Evolutionary conservation across 2,888 invertebrate genomes (phyloP).

Genomic region (Microctonus brassicae): DNA sequence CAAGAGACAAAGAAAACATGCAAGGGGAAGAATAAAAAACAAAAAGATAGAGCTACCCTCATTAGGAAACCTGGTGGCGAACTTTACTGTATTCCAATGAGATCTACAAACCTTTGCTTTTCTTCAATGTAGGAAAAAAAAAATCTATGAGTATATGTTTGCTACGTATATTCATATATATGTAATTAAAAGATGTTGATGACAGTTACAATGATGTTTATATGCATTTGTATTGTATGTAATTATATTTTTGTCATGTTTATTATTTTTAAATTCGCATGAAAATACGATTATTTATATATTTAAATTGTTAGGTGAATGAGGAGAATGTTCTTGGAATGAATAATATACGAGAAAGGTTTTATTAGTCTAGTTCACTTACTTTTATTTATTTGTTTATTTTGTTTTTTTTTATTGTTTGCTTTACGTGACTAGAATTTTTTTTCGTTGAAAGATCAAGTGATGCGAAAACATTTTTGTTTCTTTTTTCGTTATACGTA

Average conservation of each 20-base stretch:
- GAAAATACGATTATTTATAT: neutral
- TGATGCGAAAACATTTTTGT: neutral
- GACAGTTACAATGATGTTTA: neutral
- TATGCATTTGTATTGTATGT: too few relatives aligned
- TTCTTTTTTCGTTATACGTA: neutral
- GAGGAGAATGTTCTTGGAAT: too few relatives aligned
- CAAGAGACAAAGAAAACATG: neutral
- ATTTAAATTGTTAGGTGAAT: neutral
- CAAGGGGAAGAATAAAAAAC: neutral
- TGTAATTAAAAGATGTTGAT: neutral
- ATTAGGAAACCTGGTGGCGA: slow-evolving; percentile 59
- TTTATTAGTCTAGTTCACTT: too few relatives aligned
- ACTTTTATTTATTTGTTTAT: too few relatives aligned
- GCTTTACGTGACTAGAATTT: neutral
- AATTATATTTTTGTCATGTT: neutral
- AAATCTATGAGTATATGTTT: neutral
- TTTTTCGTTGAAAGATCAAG: neutral
- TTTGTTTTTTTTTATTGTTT: neutral
- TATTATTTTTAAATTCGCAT: neutral
- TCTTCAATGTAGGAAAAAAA: neutral
- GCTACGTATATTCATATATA: neutral
- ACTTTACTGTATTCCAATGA: slow-evolving; percentile 30
- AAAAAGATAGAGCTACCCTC: slow-evolving; percentile 51
- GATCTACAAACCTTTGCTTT: slow-evolving; percentile 25
- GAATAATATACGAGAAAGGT: too few relatives aligned